Base-by-base conservation (phyloP, 2,888 invertebrate genomes). In the Camponotus fellah region DNA sequence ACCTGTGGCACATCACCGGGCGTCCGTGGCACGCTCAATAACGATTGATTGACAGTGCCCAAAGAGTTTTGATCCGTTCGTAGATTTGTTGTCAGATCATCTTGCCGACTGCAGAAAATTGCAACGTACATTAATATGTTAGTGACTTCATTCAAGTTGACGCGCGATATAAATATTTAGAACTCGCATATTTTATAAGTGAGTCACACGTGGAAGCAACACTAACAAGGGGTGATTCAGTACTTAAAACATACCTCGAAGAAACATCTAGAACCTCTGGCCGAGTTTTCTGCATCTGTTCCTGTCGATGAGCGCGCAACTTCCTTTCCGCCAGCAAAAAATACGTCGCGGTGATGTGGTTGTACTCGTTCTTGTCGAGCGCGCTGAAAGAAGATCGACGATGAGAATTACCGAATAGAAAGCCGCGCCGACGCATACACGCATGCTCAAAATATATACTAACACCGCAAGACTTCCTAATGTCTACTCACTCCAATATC, bases 271-370 rank as follows among this genome's bases (percentile, higher is more conserved):
- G 93, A 77, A 94, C 87, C 89, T 95, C 95, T 75, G 95, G 93
- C 62, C 95, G 94, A 83, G 95, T 95, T 86, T 96, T 95, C 85
- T 95, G 94, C 91, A 95, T 94, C 93, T 95, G 95, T 88, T 97
- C 97, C 91, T 97, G 97, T 91, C 98, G 96, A 93, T 97, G 97
- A 74, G 97, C 96, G 88, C 98, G 96, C 64, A 99, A 96, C 94
- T 98, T 98, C 88, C 99, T 96, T 95, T 99, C 99, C 17, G 99
- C 99, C 91, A 99, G 95, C 91, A 99, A 96, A 95, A 98, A 99
- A 95, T 99, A 99, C 32, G 99, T 99, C 68, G 99, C 99, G 46
- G 99, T 99, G 92, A 99, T 97, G 95, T 99, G 99, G 95, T 99
- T 99, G 95, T 99, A 99, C 94, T 99, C 98, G 95, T 99, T 98